phyloP scores from a whole-genome alignment of 2,113 vertebrate genomes.

The Scolopax mira region DNA sequence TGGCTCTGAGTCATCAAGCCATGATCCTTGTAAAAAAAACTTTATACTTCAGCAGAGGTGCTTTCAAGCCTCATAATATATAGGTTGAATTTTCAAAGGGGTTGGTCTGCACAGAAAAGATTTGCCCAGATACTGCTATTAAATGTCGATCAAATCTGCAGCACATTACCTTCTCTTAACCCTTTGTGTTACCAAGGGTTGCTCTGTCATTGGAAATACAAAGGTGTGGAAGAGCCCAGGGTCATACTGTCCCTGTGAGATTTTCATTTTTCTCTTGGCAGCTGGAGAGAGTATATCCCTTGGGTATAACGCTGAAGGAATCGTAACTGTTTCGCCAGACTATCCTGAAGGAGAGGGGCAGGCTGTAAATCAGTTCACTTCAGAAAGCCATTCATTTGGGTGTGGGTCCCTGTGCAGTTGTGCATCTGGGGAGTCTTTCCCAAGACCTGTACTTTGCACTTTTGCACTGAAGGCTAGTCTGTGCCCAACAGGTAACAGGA shows the following conservation, averaged over 20 bases:
- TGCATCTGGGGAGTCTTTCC: neutral
- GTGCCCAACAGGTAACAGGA: neutral
- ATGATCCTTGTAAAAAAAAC: neutral
- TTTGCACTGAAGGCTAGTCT: neutral
- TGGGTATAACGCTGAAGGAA: neutral
- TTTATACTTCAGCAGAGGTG: neutral
- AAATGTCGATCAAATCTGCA: neutral
- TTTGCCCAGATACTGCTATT: neutral
- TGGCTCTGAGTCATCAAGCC: conserved; percentile 29
- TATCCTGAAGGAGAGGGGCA: neutral
- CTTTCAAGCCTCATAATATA: neutral
- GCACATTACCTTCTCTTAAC: neutral
- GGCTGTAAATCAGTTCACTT: neutral
- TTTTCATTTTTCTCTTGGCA: neutral
- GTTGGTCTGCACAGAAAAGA: neutral
- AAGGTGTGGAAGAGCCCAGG: neutral
- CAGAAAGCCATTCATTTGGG: neutral
- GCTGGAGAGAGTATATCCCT: neutral
- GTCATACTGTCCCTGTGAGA: neutral
- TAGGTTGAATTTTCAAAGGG: neutral
- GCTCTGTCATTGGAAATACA: neutral
- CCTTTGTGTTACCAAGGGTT: neutral
- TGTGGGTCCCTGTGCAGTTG: neutral
- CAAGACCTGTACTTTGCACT: neutral
- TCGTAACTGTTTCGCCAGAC: neutral